Conservation (phyloP, 92 coral and sea anemone species). For the Umimayanthus chanpuru region DNA sequence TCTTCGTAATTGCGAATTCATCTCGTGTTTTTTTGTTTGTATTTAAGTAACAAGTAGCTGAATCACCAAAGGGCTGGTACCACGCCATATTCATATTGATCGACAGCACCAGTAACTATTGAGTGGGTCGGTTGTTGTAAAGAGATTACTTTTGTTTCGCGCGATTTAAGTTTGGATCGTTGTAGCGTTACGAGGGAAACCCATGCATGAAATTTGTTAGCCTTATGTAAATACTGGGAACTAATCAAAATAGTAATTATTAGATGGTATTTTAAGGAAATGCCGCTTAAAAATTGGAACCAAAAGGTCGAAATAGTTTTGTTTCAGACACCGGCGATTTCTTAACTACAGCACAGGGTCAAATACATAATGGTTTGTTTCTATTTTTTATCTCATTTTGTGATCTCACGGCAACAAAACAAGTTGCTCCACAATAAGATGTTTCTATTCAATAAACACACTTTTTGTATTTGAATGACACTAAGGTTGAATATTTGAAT, state of each 20-base stretch:
- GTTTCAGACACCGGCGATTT: slow-evolving; percentile 43
- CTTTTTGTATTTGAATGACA: slow-evolving; percentile 42
- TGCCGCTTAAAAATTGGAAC: slow-evolving; percentile 15
- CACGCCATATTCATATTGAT: slow-evolving; percentile 45
- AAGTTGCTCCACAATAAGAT: slow-evolving; percentile 29
- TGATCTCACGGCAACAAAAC: slow-evolving; percentile 28
- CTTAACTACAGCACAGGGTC: slow-evolving; percentile 36
- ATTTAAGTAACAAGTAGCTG: slow-evolving; percentile 33
- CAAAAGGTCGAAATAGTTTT: slow-evolving; percentile 27
- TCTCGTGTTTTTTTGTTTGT: slow-evolving; percentile 44
- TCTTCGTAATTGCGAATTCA: slow-evolving; percentile 19
- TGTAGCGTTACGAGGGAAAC: slow-evolving; percentile 51
- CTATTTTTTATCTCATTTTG: slow-evolving; percentile 17
- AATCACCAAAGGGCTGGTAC: slow-evolving; percentile 22
- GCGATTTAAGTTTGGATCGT: slow-evolving; percentile 50
- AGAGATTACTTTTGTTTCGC: slow-evolving; percentile 65
- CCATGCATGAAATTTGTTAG: slow-evolving; percentile 69
- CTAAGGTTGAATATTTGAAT: slow-evolving; percentile 46
- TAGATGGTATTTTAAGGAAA: slow-evolving; percentile 55
- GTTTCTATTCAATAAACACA: slow-evolving; percentile 37
- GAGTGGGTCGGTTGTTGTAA: slow-evolving; percentile 27
- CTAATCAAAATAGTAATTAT: slow-evolving; percentile 53
- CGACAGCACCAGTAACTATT: slow-evolving; percentile 4
- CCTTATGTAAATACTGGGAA: slow-evolving; percentile 58
- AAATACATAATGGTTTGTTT: slow-evolving; percentile 28